A percentile compares a stretch with the other conserved stretches of the same genome.
Conservation (phyloP, 2,888 invertebrate genomes). For the Ectemnius continuus region DNA sequence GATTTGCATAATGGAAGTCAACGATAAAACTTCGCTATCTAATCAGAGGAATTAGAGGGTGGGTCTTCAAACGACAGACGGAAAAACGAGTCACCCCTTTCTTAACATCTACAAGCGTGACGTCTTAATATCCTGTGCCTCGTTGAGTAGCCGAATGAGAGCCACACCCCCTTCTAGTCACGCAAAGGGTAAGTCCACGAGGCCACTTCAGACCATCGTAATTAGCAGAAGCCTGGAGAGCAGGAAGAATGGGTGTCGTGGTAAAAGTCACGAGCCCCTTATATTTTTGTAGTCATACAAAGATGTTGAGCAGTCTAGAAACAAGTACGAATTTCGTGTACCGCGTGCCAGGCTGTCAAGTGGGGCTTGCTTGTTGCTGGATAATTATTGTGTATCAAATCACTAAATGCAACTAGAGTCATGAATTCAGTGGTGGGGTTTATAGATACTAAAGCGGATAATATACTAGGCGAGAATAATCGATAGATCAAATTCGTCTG, state of each 20-base stretch:
- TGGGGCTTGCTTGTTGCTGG: too few relatives aligned
- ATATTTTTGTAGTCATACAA: too few relatives aligned
- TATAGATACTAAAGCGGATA: slow-evolving; percentile 55
- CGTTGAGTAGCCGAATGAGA: slow-evolving; percentile 55
- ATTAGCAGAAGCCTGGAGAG: slow-evolving; percentile 54
- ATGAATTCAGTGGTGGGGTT: slow-evolving; percentile 48
- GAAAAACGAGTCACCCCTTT: slow-evolving; percentile 17
- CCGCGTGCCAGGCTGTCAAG: too few relatives aligned
- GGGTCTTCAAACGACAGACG: slow-evolving; percentile 33
- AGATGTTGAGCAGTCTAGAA: too few relatives aligned
- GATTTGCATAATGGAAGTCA: too few relatives aligned
- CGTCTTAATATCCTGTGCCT: slow-evolving; percentile 63
- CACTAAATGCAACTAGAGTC: slow-evolving; percentile 27
- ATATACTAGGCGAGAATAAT: slow-evolving; percentile 16
- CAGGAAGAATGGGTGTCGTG: slow-evolving; percentile 45
- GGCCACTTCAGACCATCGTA: slow-evolving; percentile 51
- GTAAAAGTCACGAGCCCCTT: too few relatives aligned
- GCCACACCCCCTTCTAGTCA: slow-evolving; percentile 68
- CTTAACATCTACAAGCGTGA: slow-evolving; percentile 45
- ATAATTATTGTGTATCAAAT: too few relatives aligned
- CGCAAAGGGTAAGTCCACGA: slow-evolving; percentile 64
- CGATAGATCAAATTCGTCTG: slow-evolving; percentile 54
- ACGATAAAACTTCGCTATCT: slow-evolving; percentile 11
- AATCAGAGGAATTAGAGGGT: slow-evolving; percentile 42
- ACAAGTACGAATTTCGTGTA: too few relatives aligned